Evolutionary conservation across 2,113 vertebrate species (phyloP).

Genomic region (Drymodes brunneopygia): DNA sequence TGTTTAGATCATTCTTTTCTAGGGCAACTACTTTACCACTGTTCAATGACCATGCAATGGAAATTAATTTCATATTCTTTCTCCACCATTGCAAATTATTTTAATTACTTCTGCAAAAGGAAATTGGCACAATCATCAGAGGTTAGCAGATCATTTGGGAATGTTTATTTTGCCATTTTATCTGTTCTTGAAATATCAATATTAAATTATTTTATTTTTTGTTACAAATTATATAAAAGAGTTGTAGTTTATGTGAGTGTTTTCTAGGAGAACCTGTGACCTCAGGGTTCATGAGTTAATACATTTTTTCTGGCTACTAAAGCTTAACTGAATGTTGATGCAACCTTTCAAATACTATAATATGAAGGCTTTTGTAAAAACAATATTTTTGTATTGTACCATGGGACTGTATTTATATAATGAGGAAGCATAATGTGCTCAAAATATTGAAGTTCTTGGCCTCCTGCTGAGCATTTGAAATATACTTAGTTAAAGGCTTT

Average conservation of each 20-base stretch:
- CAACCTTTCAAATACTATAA: background rate
- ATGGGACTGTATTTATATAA: background rate
- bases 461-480: slow-evolving; percentile 50
- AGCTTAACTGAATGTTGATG: slow-evolving; percentile 22
- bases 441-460: slow-evolving; percentile 58
- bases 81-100: slow-evolving; percentile 16
- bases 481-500: slow-evolving; percentile 9
- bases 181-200: background rate
- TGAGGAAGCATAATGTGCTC: slow-evolving; percentile 23
- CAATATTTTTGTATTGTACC: slow-evolving; percentile 1
- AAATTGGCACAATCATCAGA: slow-evolving; percentile 32
- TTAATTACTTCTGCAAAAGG: slow-evolving; percentile 42
- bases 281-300: background rate
- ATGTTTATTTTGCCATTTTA: slow-evolving; percentile 23
- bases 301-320: slow-evolving; percentile 2
- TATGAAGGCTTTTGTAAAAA: slow-evolving; percentile 25
- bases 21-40: background rate
- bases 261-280: slow-evolving; percentile 1
- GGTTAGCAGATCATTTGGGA: background rate
- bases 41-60: background rate
- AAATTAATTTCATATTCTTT: slow-evolving; percentile 25
- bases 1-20: background rate
- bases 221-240: background rate
- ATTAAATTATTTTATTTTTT: background rate
- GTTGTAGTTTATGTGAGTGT: background rate